These are phyloP conservation scores for Neodiprion virginianus DNA, from an alignment of 1,140 invertebrate genomes.

Conservation along the genomic window DNA sequence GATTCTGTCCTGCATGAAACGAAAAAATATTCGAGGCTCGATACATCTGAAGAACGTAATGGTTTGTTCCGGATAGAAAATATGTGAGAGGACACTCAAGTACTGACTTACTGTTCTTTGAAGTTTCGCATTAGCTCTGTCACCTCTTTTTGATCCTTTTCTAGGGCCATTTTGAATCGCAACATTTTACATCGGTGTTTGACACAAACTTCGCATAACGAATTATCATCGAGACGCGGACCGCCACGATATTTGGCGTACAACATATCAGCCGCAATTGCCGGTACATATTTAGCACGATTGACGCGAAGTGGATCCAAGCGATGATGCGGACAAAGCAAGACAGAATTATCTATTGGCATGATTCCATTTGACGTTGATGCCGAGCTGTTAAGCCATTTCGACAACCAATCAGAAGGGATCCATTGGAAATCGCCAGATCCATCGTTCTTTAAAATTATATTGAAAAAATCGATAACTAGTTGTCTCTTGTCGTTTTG, in stretches of 20 bases:
- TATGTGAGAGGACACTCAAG: background rate
- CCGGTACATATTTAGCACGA: constrained; percentile 54
- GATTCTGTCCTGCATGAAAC: constrained; percentile 33
- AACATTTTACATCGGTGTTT: constrained; percentile 57
- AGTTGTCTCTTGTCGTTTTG: constrained; percentile 58
- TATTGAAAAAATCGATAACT: constrained; percentile 52
- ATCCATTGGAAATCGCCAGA: constrained; percentile 61
- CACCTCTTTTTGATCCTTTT: constrained; percentile 54
- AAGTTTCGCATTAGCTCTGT: constrained; percentile 46
- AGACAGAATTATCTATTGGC: constrained; percentile 59
- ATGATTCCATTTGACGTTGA: constrained; percentile 47
- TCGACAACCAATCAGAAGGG: constrained; percentile 61
- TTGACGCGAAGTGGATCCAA: constrained; percentile 56
- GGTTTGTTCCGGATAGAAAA: no score
- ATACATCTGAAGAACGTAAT: background rate
- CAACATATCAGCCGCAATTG: constrained; percentile 54
- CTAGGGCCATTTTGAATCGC: constrained; percentile 50
- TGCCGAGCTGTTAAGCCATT: constrained; percentile 55
- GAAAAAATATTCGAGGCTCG: constrained; percentile 13
- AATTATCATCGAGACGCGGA: constrained; percentile 55
- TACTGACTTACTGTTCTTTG: constrained; percentile 48
- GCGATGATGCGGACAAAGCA: constrained; percentile 62
- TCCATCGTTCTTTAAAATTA: constrained; percentile 36
- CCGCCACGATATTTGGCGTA: constrained; percentile 60
- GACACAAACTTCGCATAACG: constrained; percentile 63